Evolutionary conservation across 2,888 invertebrate species (phyloP).

Genomic region (Trachelus stipa): DNA sequence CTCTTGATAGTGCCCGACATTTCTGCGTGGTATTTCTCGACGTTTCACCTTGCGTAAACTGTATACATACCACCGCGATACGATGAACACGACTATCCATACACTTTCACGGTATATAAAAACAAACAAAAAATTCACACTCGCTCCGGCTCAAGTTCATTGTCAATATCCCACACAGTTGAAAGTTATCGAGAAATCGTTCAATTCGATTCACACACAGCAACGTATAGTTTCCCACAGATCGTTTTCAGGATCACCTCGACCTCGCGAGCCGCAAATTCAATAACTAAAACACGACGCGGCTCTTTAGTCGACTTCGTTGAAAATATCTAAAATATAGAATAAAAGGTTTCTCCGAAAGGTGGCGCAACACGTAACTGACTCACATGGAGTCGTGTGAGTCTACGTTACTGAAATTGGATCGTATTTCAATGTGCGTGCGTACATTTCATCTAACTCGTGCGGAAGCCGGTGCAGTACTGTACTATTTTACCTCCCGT

Average conservation of each 20-base stretch:
- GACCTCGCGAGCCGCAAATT: background rate
- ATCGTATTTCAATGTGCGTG: conserved; percentile 34
- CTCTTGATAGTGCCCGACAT: conserved; percentile 41
- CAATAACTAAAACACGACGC: background rate
- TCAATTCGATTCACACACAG: background rate
- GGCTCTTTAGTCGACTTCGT: background rate
- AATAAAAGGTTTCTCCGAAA: background rate
- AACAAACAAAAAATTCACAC: background rate
- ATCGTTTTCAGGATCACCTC: background rate
- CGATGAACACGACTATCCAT: background rate
- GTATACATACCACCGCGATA: background rate
- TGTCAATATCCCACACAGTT: background rate
- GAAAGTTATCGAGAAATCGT: background rate
- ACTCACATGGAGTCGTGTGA: background rate
- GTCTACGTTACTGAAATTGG: conserved; percentile 30
- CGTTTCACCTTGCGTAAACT: background rate
- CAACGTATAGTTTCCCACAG: background rate
- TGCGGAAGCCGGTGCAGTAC: background rate
- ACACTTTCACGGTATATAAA: background rate
- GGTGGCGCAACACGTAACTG: background rate
- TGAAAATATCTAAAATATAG: background rate
- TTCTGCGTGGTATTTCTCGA: conserved; percentile 1
- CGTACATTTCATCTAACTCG: conserved; percentile 29
- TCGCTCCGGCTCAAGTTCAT: background rate
- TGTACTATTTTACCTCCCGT: background rate